These are phyloP conservation scores for Macaria notata DNA, from an alignment of 2,888 invertebrate genomes.

Conservation along the genomic window DNA sequence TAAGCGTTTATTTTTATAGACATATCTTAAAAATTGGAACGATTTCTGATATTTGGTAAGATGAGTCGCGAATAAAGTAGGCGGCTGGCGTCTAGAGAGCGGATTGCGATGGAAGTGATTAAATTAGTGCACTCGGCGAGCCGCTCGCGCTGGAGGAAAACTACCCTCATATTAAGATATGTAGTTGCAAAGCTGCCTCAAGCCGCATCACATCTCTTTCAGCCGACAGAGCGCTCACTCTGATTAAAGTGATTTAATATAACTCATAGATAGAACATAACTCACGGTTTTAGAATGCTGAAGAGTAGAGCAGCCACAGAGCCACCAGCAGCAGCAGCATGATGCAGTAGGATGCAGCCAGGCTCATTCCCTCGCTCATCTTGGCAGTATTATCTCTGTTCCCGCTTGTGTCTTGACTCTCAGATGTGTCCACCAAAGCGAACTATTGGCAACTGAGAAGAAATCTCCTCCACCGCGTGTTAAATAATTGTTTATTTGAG, in stretches of 20 bases:
- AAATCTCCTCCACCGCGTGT: slow-evolving; percentile 48
- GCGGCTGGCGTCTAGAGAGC: slow-evolving; percentile 7
- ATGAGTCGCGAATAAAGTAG: slow-evolving; percentile 5
- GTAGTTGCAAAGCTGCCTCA: too few relatives aligned
- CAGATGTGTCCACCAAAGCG: slow-evolving; percentile 46
- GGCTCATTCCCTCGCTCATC: slow-evolving; percentile 81
- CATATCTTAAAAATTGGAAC: background rate
- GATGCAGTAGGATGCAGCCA: slow-evolving; percentile 86
- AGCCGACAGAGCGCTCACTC: too few relatives aligned
- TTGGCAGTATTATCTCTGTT: slow-evolving; percentile 15
- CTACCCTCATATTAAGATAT: slow-evolving; percentile 16
- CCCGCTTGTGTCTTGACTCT: slow-evolving; percentile 1
- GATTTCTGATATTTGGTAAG: slow-evolving; percentile 2
- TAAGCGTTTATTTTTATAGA: background rate
- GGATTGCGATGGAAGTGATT: slow-evolving; percentile 16
- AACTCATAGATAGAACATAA: slow-evolving; percentile 21
- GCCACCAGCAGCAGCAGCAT: slow-evolving; percentile 83
- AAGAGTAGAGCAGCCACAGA: slow-evolving; percentile 85
- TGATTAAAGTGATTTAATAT: too few relatives aligned
- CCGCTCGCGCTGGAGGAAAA: slow-evolving; percentile 8
- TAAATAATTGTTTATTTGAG: slow-evolving; percentile 52
- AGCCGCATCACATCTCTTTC: too few relatives aligned
- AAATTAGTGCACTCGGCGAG: slow-evolving; percentile 9
- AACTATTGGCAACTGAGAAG: slow-evolving; percentile 58
- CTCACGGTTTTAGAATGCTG: slow-evolving; percentile 76